A percentile compares a stretch with the other conserved stretches of the same genome.
Conservation (phyloP, 53 echinoderm and acorn worm genomes). For the Glandiceps talaboti region DNA sequence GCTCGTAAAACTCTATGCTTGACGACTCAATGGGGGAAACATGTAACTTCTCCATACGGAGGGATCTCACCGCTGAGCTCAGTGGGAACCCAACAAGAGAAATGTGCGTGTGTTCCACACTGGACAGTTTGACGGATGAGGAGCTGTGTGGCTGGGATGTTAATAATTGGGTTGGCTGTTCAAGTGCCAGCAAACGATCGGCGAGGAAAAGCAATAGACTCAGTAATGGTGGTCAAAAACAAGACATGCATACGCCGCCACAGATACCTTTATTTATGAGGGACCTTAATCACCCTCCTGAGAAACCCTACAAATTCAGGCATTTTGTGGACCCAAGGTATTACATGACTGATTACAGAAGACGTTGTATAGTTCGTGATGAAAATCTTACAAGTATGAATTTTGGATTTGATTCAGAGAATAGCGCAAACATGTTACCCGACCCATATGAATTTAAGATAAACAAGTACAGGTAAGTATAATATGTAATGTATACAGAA, state of each 20-base stretch:
- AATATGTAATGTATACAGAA: too few species aligned
- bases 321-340: background rate
- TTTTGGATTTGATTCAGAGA: background rate
- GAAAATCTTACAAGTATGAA: background rate
- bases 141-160: background rate
- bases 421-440: background rate
- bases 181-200: background rate
- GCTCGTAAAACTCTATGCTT: background rate
- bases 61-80: background rate
- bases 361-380: background rate
- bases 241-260: background rate
- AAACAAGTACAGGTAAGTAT: background rate
- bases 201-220: background rate
- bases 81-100: background rate
- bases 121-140: background rate
- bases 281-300: background rate
- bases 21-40: background rate
- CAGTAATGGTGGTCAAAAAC: background rate
- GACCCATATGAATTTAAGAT: background rate
- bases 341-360: background rate
- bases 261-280: background rate
- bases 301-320: background rate
- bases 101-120: background rate
- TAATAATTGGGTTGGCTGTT: background rate
- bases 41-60: background rate